Base-by-base conservation (phyloP, 2,888 invertebrate species). In the Schizaphis graminum region DNA sequence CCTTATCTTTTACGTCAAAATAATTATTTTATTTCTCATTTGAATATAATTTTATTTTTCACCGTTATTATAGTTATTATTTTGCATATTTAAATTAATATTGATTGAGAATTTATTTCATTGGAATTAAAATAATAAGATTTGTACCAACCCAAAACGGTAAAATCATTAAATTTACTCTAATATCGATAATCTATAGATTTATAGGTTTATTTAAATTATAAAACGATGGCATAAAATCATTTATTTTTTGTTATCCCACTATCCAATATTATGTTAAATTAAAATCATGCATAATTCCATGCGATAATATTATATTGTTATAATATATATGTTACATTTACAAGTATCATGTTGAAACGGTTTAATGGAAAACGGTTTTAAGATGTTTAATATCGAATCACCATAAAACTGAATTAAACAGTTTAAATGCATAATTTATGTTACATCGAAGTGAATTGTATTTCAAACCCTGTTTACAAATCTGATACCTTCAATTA, bases 321-420 rank as follows among this genome's bases (percentile, higher is more conserved):
- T 77, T 35, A 21, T 41, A 77, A 35, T 61, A 61, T 61, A 61
- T 61, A 28, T 77, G 35, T 21, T 41, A 77, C 47, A 47, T 86
- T 57, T 44, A 57, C 28, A 89, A 26, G 57, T 89, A 26, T 28
- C 16, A 57, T 77, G 21, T 57, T 16, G 56, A 41, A 89, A 56
- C 10, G 26, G 47, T 86, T 86, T 86, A n/a, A 53, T 53, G 88
- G 87, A 44, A 86, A 86, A 86, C 86, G 5, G 47, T 56, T 41
- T 88, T 88, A 26, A 56, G 24, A 26, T 56, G 56, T 56, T 56
- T 56, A 89, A 56, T 88, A 88, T 56, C 1, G 41, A 53, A 53
- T 88, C 88, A 41, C 56, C 89, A 89, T 89, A 89, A 56, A 41
- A 89, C 56, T 41, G 88, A 88, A 28, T 87, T 87, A 87, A 49